Percentiles rank a stretch among this genome's conserved stretches.
Conservation (phyloP, 2,113 vertebrate species). For the Dicrurus megarhynchus region DNA sequence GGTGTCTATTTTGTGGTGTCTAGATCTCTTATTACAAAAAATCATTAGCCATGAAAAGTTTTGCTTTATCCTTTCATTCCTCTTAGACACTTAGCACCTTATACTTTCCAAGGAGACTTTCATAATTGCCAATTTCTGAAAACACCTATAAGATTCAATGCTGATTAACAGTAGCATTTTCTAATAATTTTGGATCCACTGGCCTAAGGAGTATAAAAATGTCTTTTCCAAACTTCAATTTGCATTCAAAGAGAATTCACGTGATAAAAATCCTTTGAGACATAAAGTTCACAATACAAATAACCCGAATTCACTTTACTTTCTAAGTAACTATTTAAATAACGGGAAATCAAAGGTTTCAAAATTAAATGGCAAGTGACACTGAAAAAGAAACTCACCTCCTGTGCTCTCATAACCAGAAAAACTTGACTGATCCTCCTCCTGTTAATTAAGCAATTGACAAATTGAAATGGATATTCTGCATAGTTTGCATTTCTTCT, state of each 20-base stretch:
- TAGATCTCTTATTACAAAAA: neutral
- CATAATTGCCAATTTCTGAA: neutral
- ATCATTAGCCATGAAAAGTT: neutral
- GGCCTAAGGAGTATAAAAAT: neutral
- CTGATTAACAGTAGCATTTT: neutral
- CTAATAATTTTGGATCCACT: neutral
- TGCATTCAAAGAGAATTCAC: neutral
- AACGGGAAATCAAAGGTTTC: neutral
- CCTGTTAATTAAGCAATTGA: slow-evolving; percentile 72
- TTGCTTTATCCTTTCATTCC: neutral
- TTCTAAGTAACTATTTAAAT: neutral
- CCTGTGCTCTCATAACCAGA: slow-evolving; percentile 74
- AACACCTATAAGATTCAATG: neutral
- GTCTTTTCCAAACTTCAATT: neutral
- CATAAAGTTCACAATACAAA: neutral
- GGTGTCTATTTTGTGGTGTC: neutral
- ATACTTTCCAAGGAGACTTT: neutral
- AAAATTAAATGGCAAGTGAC: neutral
- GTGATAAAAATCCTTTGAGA: neutral
- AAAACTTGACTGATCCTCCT: slow-evolving; percentile 76
- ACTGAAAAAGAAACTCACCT: slow-evolving; percentile 76
- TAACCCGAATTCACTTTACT: neutral
- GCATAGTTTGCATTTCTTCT: neutral
- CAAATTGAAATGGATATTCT: slow-evolving; percentile 20
- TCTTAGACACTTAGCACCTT: neutral